Evolutionary conservation across 1,140 invertebrate species (phyloP).

Genomic region (Ooceraea biroi): DNA sequence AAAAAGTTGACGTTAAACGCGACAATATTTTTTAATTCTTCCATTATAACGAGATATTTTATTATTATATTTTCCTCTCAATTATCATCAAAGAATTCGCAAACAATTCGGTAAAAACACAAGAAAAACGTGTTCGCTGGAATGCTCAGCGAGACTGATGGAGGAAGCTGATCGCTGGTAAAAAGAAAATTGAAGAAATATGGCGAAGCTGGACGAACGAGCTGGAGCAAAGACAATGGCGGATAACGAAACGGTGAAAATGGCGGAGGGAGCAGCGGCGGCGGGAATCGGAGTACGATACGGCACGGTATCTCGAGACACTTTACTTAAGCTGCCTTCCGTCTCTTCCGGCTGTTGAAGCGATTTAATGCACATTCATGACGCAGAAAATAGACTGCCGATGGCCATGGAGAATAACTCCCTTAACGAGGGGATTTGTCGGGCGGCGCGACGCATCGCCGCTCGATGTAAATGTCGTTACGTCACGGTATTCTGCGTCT

Average conservation of each 20-base stretch:
- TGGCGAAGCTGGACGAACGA: not conserved
- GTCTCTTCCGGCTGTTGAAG: constrained; percentile 30
- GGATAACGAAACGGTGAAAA: constrained; percentile 52
- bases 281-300: constrained; percentile 8
- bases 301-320: constrained; percentile 47
- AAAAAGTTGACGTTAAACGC: not conserved
- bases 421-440: constrained; percentile 58
- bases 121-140: too few relatives aligned
- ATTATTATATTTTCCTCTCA: not conserved
- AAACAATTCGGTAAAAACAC: not conserved
- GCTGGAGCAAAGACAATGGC: constrained; percentile 31
- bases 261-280: constrained; percentile 2
- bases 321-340: constrained; percentile 54
- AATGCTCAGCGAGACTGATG: not conserved
- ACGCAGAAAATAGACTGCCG: constrained; percentile 48
- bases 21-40: not conserved
- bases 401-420: constrained; percentile 53
- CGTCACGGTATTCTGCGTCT: constrained; percentile 24
- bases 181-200: constrained; percentile 11
- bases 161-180: not conserved
- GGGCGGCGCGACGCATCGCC: constrained; percentile 38
- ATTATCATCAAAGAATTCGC: not conserved
- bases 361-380: constrained; percentile 57
- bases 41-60: not conserved
- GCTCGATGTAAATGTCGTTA: constrained; percentile 39